A percentile compares a stretch with the other conserved stretches of the same genome.
phyloP scores from a whole-genome alignment of 2,113 vertebrate genomes.

The Pyrgilauda ruficollis region DNA sequence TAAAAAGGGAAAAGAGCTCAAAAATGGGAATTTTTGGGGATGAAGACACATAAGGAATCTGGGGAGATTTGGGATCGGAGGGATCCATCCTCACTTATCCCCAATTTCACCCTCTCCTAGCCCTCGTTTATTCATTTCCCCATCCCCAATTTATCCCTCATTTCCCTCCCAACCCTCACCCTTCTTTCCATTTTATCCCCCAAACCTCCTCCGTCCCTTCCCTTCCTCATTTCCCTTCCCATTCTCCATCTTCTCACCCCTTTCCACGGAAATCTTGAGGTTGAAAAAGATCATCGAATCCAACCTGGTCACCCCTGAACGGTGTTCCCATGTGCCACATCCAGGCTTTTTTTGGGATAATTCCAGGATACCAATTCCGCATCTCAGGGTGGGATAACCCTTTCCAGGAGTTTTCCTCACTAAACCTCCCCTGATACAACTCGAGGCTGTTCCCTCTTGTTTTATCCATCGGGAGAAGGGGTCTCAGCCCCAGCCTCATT shows the following conservation, averaged over 20 bases:
- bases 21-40: rapidly evolving
- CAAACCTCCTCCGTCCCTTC: neutral
- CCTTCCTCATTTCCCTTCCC: neutral
- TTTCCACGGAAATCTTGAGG: neutral
- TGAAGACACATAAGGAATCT: rapidly evolving
- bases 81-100: neutral
- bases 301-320: neutral
- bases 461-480: neutral
- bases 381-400: neutral
- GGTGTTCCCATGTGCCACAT: rapidly evolving
- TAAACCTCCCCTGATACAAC: neutral
- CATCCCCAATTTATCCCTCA: neutral
- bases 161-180: too few relatives aligned
- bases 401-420: neutral
- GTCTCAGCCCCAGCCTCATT: too few relatives aligned
- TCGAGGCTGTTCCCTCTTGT: neutral
- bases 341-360: neutral
- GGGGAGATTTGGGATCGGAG: neutral
- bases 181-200: neutral
- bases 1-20: neutral
- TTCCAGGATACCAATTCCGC: neutral
- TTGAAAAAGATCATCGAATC: neutral
- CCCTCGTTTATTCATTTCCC: neutral
- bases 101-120: too few relatives aligned
- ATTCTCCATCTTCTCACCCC: neutral